Evolutionary conservation across 2,797 vertebrate species (phyloP).

Genomic region (Danio tinwini): DNA sequence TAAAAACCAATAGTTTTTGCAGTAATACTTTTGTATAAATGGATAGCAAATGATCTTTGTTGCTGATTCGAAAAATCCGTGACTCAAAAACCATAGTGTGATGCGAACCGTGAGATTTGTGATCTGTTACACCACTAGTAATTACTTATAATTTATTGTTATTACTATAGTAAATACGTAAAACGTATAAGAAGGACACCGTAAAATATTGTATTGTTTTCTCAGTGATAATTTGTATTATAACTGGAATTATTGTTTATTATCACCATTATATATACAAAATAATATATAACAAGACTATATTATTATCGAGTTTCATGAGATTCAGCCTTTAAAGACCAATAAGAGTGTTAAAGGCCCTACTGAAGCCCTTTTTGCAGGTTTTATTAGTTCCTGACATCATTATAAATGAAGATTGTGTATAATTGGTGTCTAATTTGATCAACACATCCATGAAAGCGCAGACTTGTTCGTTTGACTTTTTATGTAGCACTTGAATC

Average conservation of each 20-base stretch:
- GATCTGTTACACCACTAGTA: too few species aligned
- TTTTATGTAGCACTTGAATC: conserved; percentile 48
- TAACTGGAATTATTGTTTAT: neutral
- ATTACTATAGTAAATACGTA: too few species aligned
- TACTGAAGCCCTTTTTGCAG: neutral
- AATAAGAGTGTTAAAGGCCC: neutral
- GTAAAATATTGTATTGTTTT: neutral
- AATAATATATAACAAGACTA: neutral
- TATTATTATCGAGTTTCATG: neutral
- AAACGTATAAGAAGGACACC: too few species aligned
- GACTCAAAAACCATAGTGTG: too few species aligned
- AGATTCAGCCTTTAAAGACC: conserved; percentile 1
- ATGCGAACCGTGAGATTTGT: too few species aligned
- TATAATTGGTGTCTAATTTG: conserved; percentile 48
- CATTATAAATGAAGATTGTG: conserved; percentile 37
- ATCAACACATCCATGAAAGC: conserved; percentile 42
- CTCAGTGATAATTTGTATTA: neutral
- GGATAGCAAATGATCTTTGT: too few species aligned
- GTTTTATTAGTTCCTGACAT: conserved; percentile 27
- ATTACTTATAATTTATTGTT: too few species aligned
- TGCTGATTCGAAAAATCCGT: too few species aligned
- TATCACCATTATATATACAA: neutral
- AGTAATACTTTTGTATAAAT: too few species aligned
- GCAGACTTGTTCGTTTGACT: conserved; percentile 33
- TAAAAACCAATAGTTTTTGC: too few species aligned